phyloP scores from a whole-genome alignment of 2,888 invertebrate genomes.

The Melanchra persicariae region DNA sequence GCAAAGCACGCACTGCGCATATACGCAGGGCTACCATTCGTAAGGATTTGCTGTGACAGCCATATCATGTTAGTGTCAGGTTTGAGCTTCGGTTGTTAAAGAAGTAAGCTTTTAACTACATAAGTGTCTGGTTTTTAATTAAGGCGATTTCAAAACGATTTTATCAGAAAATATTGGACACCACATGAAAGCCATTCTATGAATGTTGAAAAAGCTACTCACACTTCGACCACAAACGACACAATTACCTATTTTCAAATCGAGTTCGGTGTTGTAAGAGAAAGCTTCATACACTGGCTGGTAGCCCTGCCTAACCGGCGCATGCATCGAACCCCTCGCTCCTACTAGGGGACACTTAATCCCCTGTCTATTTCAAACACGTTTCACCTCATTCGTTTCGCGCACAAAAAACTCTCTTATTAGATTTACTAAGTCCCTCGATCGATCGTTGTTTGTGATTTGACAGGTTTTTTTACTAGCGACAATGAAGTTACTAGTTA shows the following conservation, averaged over 20 bases:
- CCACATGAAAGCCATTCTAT: conserved; percentile 1
- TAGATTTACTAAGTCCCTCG: conserved; percentile 85
- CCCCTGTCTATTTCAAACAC: conserved; percentile 91
- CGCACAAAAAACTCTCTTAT: conserved; percentile 88
- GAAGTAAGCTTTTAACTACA: conserved; percentile 20
- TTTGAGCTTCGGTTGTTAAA: conserved; percentile 20
- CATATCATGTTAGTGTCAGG: conserved; percentile 44
- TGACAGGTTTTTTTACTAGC: conserved; percentile 76
- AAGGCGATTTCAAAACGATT: no score
- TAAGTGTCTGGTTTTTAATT: neutral
- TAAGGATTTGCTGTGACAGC: conserved; percentile 48
- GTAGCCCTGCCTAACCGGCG: conserved; percentile 60
- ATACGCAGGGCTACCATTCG: conserved; percentile 59
- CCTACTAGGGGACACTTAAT: conserved; percentile 86
- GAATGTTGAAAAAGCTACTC: conserved; percentile 18
- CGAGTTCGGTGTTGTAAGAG: conserved; percentile 54
- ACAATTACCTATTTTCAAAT: conserved; percentile 63
- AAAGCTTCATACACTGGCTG: conserved; percentile 46
- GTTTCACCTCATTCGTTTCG: conserved; percentile 90
- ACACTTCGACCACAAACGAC: conserved; percentile 46
- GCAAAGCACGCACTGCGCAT: conserved; percentile 79
- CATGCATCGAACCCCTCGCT: conserved; percentile 71
- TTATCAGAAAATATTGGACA: neutral
- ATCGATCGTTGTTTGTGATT: conserved; percentile 85
- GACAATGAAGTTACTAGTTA: conserved; percentile 66